Percentiles rank a stretch among this genome's conserved stretches.
These are phyloP conservation scores for Rhagologus leucostigma DNA, from an alignment of 2,113 vertebrate genomes.

Conservation along the genomic window DNA sequence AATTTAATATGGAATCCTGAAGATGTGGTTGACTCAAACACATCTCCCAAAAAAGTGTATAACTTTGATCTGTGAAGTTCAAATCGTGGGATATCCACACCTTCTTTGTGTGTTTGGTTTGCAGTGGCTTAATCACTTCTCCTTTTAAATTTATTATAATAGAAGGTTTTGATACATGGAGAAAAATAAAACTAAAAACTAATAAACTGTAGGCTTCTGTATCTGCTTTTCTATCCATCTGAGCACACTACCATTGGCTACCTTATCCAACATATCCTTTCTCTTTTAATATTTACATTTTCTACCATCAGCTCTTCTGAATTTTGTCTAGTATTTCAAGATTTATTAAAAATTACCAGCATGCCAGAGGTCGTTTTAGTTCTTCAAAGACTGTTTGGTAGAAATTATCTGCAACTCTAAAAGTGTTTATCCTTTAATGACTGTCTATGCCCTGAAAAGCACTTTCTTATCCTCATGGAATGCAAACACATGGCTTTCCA, in stretches of 20 bases:
- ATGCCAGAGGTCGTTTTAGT: not conserved
- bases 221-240: not conserved
- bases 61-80: not conserved
- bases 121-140: not conserved
- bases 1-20: not conserved
- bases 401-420: not conserved
- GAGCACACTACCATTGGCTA: not conserved
- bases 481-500: not conserved
- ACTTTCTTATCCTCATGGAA: constrained; percentile 29
- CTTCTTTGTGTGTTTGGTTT: not conserved
- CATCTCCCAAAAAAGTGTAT: not conserved
- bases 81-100: not conserved
- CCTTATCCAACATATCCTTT: not conserved
- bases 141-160: not conserved
- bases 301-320: not conserved
- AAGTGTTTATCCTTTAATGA: not conserved
- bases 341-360: not conserved
- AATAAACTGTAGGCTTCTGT: not conserved
- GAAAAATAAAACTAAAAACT: not conserved
- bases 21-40: not conserved
- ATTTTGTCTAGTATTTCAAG: not conserved
- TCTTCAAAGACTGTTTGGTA: constrained; percentile 17
- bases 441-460: not conserved
- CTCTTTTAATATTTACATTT: not conserved
- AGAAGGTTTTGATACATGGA: not conserved